phyloP scores from a whole-genome alignment of 2,113 vertebrate species.

The Oreocharis arfaki region DNA sequence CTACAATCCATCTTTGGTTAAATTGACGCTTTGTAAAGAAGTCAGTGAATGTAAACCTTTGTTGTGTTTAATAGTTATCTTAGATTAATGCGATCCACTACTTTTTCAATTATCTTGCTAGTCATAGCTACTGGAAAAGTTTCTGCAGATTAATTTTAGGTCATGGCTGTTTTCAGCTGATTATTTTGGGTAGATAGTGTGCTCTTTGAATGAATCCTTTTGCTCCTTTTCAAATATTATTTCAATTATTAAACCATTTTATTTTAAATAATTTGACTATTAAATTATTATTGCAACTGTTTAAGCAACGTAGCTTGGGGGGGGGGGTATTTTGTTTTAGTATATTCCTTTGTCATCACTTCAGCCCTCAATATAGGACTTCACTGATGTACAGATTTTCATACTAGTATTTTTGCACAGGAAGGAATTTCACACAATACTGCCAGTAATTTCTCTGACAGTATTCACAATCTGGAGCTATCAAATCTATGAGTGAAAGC shows the following conservation, averaged over 20 bases:
- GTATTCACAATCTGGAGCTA: not conserved
- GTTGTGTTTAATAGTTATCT: not conserved
- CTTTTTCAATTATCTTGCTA: not conserved
- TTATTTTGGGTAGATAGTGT: not conserved
- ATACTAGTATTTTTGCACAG: not conserved
- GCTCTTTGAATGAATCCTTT: not conserved
- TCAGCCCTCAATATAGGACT: not conserved
- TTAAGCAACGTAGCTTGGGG: not conserved
- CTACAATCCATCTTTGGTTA: not conserved
- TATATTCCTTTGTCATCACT: not conserved
- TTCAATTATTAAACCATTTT: not conserved
- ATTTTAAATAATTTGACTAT: too few relatives aligned
- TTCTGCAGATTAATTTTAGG: not conserved
- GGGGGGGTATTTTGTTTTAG: not conserved
- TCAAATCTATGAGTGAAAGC: not conserved
- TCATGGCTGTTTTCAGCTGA: not conserved
- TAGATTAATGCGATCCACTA: not conserved
- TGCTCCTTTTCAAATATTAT: not conserved
- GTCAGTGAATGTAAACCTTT: not conserved
- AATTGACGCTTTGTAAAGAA: not conserved
- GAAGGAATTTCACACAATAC: not conserved
- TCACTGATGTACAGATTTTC: not conserved
- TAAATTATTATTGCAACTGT: too few relatives aligned
- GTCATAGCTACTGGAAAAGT: not conserved
- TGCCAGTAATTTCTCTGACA: not conserved